Evolutionary conservation across 2,113 vertebrate genomes (phyloP).

Genomic region (Dromas ardeola): DNA sequence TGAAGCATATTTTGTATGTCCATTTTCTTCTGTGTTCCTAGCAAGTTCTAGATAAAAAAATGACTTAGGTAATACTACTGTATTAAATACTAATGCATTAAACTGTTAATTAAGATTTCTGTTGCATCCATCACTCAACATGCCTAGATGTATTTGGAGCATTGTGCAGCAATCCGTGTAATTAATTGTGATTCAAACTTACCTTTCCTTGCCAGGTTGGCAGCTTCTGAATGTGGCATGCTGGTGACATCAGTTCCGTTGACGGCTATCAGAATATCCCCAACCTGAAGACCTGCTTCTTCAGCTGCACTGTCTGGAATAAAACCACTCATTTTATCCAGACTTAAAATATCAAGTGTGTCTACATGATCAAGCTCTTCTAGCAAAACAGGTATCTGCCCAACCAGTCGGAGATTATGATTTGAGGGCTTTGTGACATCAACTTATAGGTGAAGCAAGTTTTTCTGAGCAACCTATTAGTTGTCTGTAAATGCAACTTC

Average conservation of each 20-base stretch:
- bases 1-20: neutral
- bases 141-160: neutral
- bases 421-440: neutral
- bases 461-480: neutral
- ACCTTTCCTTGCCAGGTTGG: conserved; percentile 86
- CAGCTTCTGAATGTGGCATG: conserved; percentile 87
- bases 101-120: neutral
- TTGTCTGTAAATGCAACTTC: neutral
- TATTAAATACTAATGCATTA: neutral
- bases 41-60: neutral
- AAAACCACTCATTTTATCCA: neutral
- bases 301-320: conserved; percentile 87
- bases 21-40: neutral
- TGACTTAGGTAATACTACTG: neutral
- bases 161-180: neutral
- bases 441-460: neutral
- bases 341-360: neutral
- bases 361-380: neutral
- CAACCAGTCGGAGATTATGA: neutral
- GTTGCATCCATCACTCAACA: neutral
- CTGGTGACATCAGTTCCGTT: conserved; percentile 90
- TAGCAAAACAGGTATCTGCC: neutral
- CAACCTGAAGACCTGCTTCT: conserved; percentile 86
- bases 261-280: conserved; percentile 86
- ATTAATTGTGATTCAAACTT: neutral